Percentiles rank a stretch among this genome's conserved stretches.
phyloP scores from a whole-genome alignment of 2,888 invertebrate species.

The Odontocerum albicorne region DNA sequence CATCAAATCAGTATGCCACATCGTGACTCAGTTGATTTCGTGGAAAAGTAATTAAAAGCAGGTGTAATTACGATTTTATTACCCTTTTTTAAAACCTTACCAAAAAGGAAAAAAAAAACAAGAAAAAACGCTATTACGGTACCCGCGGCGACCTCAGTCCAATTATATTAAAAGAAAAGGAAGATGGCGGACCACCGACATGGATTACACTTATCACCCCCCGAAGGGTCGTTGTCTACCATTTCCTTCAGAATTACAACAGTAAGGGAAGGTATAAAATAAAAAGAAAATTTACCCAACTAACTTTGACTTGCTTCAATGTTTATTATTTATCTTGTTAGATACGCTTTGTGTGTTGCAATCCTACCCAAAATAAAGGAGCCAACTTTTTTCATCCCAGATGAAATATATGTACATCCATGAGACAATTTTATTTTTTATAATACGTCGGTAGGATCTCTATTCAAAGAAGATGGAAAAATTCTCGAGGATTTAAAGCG shows the following conservation, averaged over 20 bases:
- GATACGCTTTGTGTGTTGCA: too few species aligned
- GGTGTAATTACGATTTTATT: neutral
- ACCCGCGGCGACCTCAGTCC: constrained; percentile 30
- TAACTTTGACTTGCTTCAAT: too few species aligned
- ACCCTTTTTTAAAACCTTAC: neutral
- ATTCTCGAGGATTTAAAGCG: too few species aligned
- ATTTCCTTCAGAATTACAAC: neutral
- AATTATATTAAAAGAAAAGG: constrained; percentile 31
- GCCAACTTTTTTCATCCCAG: too few species aligned
- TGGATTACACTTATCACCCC: constrained; percentile 35
- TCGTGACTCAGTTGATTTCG: neutral
- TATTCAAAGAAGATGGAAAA: too few species aligned
- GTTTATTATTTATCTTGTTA: constrained; percentile 12
- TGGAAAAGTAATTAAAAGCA: constrained; percentile 2
- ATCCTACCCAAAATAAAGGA: too few species aligned
- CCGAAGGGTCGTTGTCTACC: constrained; percentile 25
- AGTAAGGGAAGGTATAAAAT: neutral
- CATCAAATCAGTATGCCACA: constrained; percentile 4
- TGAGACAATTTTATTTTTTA: too few species aligned
- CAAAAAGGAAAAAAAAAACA: too few species aligned
- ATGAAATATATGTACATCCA: too few species aligned
- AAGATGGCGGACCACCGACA: constrained; percentile 20
- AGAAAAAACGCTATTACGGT: constrained; percentile 10
- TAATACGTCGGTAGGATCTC: too few species aligned
- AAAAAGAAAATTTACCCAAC: constrained; percentile 1